These are phyloP conservation scores for Aleadryas rufinucha DNA, from an alignment of 2,113 vertebrate genomes.

Conservation along the genomic window DNA sequence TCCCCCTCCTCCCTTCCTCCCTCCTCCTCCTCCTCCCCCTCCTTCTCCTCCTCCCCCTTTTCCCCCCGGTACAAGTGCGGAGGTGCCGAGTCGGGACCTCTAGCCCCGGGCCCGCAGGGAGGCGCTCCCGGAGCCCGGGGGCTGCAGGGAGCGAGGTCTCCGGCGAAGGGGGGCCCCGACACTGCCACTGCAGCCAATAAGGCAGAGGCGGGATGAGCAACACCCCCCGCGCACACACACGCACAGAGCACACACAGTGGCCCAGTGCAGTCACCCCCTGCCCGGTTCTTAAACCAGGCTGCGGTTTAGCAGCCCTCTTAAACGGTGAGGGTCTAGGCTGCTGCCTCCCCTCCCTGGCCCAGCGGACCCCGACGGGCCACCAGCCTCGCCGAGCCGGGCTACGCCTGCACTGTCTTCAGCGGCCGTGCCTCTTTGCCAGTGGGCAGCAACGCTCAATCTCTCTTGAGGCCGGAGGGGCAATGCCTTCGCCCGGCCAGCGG, in stretches of 20 bases:
- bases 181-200: slow-evolving; percentile 26
- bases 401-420: background rate
- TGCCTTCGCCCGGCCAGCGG: background rate
- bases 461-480: background rate
- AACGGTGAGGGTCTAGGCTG: background rate
- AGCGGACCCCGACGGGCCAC: background rate
- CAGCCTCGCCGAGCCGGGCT: background rate
- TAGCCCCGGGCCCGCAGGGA: background rate
- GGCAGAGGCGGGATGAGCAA: background rate
- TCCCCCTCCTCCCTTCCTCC: background rate
- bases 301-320: too few species aligned
- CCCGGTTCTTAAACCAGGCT: background rate
- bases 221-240: background rate
- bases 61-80: background rate
- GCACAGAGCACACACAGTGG: background rate
- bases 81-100: slow-evolving; percentile 27
- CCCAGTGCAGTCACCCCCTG: background rate
- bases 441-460: background rate
- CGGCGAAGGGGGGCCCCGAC: background rate
- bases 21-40: background rate
- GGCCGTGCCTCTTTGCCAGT: background rate
- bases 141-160: background rate
- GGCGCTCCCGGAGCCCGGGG: slow-evolving; percentile 33
- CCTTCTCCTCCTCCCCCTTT: background rate
- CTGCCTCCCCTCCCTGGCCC: background rate